phyloP scores from a whole-genome alignment of 2,888 invertebrate species.

The Julus scanicus region DNA sequence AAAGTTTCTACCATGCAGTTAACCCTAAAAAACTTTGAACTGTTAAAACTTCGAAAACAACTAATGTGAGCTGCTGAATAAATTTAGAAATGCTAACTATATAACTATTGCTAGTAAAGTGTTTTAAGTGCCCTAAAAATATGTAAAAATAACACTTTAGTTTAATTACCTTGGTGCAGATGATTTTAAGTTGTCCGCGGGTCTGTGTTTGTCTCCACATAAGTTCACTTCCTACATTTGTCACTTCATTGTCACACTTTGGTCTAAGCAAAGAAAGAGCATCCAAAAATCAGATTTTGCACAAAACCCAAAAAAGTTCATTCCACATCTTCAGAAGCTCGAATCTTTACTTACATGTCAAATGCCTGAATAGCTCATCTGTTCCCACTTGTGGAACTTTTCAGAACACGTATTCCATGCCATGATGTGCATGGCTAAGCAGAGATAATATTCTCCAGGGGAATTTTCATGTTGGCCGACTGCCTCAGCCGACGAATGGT shows the following conservation, averaged over 20 bases:
- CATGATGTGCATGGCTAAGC: neutral
- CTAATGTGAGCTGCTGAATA: too few species aligned
- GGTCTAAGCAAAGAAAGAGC: neutral
- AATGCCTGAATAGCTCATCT: neutral
- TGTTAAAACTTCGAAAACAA: too few species aligned
- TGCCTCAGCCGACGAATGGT: neutral
- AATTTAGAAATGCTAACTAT: too few species aligned
- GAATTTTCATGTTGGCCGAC: neutral
- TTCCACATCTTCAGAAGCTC: neutral
- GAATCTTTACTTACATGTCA: neutral
- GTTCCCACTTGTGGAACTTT: neutral
- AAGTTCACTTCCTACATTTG: neutral
- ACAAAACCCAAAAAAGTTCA: neutral
- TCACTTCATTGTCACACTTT: neutral
- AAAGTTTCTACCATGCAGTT: too few species aligned
- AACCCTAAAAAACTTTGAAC: too few species aligned
- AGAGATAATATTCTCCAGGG: neutral
- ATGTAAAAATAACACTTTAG: neutral
- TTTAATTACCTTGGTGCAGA: neutral
- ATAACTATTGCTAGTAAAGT: too few species aligned
- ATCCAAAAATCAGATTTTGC: neutral
- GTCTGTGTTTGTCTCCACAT: neutral
- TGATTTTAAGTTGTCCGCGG: neutral
- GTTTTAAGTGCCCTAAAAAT: too few species aligned
- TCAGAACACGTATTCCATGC: neutral